These are phyloP conservation scores for Alcis repandata DNA, from an alignment of 2,888 invertebrate genomes.

Conservation along the genomic window DNA sequence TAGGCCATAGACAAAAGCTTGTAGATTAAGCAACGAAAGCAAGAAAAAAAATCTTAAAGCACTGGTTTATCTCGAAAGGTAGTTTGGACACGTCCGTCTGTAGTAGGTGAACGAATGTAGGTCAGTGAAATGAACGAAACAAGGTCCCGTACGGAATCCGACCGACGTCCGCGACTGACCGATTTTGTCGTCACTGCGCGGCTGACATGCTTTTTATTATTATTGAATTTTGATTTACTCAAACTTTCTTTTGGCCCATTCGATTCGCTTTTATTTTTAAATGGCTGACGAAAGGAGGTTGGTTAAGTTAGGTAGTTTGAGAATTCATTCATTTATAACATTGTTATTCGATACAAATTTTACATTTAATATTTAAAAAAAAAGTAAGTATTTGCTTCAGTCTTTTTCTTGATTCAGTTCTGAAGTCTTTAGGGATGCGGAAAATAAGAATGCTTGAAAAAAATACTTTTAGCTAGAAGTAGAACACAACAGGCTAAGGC, in stretches of 20 bases:
- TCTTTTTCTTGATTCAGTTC: no score
- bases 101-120: constrained; percentile 70
- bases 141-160: constrained; percentile 82
- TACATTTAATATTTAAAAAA: background rate
- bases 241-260: constrained; percentile 50
- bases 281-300: constrained; percentile 29
- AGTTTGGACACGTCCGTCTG: constrained; percentile 53
- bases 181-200: constrained; percentile 73
- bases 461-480: no score
- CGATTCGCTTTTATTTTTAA: constrained; percentile 44
- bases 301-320: background rate
- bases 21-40: constrained; percentile 24
- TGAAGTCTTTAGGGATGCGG: no score
- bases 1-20: background rate
- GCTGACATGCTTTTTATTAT: constrained; percentile 71
- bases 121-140: constrained; percentile 85
- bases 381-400: no score
- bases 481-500: no score
- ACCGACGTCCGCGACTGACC: constrained; percentile 73
- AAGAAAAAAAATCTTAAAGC: constrained; percentile 32
- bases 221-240: constrained; percentile 50
- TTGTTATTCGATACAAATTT: no score
- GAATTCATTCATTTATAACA: background rate
- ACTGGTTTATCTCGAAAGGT: constrained; percentile 47
- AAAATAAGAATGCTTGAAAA: no score